Base-by-base conservation (phyloP, 2,888 invertebrate genomes). In the Spisula solida region DNA sequence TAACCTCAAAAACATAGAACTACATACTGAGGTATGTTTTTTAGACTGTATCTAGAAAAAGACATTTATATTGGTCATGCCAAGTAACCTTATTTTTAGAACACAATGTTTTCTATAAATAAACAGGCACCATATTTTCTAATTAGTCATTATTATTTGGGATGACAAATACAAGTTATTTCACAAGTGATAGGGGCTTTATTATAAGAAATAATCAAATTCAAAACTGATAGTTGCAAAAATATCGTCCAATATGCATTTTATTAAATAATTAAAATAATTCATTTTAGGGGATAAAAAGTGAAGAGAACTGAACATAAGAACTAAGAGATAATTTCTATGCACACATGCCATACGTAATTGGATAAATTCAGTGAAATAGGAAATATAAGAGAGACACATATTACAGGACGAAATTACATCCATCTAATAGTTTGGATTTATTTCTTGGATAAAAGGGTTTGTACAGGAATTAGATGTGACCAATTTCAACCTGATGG, bases 401-500 rank as follows among this genome's bases (percentile, higher is more conserved):
- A 88, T 34, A 55, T 87, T 85, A 90, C 90, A 81, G 90, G 87
- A 86, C 87, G 85, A 82, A 87, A 82, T 78, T 60, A 82, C 29
- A 48, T 75, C 75, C 75, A 75, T 75, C 34, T 31, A 75, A 34
- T 75, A 75, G n/a, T 34, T 5, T 75, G 75, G 75, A 75, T 75
- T 31, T 16, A 75, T 16, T 75, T 75, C 75, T 75, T 75, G 75
- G 75, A 75, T 70, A 75, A 48, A 56, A 79, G 29, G 79, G 82
- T 75, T 78, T 25, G 51, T 34, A 82, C 16, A 79, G 70, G 87
- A 70, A n/a, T 82, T 56, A 82, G 56, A 83, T 55, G 83, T 55
- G 82, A 83, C 87, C 87, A 83, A 34, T 56, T 87, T 85, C 60
- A 70, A 88, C 87, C 91, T 87, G 85, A 80, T 79, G 91, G 91